Evolutionary conservation across 2,113 vertebrate genomes (phyloP), one percentile per base, ranked within the genome.

Genomic region (Lamprotornis superbus): DNA sequence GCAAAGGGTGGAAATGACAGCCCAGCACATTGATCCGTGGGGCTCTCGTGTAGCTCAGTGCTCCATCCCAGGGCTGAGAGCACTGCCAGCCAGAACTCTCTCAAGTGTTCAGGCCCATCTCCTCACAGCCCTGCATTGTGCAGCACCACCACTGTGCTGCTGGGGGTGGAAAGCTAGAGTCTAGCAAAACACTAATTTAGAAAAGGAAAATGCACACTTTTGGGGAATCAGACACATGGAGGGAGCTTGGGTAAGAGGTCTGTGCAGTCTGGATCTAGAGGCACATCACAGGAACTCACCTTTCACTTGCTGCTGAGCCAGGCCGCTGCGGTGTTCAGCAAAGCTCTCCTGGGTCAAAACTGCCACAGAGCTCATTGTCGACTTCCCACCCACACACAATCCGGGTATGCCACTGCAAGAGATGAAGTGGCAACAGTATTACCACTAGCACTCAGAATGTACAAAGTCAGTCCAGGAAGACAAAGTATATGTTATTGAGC

Each of bases 321-420:
- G 99, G 95, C 99, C 99, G 90, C 99, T 99, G 97, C 99, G 99
- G 97, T 99, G 99, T 97, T 99, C 99, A 92, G 99, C 99, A 95
- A 99, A 99, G 98, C 98, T 99, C 98, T 99, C 99, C 97, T 99
- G 99, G 97, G 99, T 99, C 98, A 99, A 98, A 98, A 99, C 99
- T 97, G 99, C 99, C 97, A 99, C 99, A 89, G 99, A 99, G 98
- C 99, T 99, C 99, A 99, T 99, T 98, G 98, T 99, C 97, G 98
- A 98, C 98, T 98, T 98, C 98, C 98, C 98, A 98, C 98, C 98
- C 98, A 98, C 98, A 98, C 99, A 97, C 97, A 98, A 98, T 99
- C 99, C 98, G 98, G 99, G 99, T 98, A 98, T 99, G 98, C 98
- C 99, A 99, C 99, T 99, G 92, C 4, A 52, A 83, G 76, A 74